Percentiles rank a stretch among this genome's conserved stretches.
Conservation (phyloP, 2,113 vertebrate species). For the Dipodomys spectabilis region DNA sequence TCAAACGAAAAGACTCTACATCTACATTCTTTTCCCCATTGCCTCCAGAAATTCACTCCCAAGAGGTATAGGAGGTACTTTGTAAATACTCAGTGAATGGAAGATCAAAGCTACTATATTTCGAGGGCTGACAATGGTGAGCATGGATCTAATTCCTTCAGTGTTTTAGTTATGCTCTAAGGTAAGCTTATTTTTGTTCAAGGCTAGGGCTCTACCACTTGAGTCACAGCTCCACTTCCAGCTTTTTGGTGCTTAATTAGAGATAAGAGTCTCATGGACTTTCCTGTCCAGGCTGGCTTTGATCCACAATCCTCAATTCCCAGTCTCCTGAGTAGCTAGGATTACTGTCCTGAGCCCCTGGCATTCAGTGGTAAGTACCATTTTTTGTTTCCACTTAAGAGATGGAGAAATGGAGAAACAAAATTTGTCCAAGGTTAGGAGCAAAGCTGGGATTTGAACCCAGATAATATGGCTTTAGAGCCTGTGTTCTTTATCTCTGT, state of each 20-base stretch:
- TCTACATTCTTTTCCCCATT: neutral
- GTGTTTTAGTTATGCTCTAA: neutral
- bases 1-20: neutral
- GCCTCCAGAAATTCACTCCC: neutral
- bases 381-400: slow-evolving; percentile 15
- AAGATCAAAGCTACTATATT: neutral
- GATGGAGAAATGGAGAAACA: neutral
- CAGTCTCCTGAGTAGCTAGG: too few relatives aligned
- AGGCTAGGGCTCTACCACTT: too few relatives aligned
- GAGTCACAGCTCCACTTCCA: too few relatives aligned
- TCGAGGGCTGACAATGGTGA: neutral
- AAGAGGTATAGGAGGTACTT: neutral
- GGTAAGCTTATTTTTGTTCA: too few relatives aligned
- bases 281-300: too few relatives aligned
- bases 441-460: neutral
- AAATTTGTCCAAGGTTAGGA: neutral
- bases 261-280: too few relatives aligned
- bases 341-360: too few relatives aligned
- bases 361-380: too few relatives aligned
- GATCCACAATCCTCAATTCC: too few relatives aligned
- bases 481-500: neutral
- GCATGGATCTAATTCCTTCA: neutral
- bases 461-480: neutral
- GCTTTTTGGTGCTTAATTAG: too few relatives aligned
- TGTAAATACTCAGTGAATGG: neutral